Conservation (phyloP, 2,113 vertebrate species). For the Heterotis niloticus region DNA sequence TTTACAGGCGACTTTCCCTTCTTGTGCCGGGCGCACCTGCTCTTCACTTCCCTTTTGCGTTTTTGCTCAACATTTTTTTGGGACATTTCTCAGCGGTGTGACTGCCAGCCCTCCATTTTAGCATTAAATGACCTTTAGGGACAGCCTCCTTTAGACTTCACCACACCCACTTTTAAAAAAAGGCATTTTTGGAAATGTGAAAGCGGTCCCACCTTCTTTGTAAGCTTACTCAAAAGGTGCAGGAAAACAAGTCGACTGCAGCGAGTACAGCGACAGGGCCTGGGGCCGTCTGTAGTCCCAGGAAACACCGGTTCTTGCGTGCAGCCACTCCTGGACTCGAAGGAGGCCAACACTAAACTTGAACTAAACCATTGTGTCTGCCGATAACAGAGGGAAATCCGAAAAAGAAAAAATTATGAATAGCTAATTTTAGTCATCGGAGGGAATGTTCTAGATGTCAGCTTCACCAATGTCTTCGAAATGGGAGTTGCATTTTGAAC, state of each 20-base stretch:
- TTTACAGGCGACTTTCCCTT: no score
- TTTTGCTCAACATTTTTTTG: no score
- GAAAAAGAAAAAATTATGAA: slow-evolving; percentile 15
- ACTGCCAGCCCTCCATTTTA: no score
- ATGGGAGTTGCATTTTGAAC: not conserved
- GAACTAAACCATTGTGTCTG: slow-evolving; percentile 22
- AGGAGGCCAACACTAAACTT: slow-evolving; percentile 12
- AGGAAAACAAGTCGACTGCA: slow-evolving; percentile 9
- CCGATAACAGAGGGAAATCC: slow-evolving; percentile 27
- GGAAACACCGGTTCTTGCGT: not conserved
- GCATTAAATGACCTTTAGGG: no score
- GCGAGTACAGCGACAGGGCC: not conserved
- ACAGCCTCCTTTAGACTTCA: no score
- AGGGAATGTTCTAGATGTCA: slow-evolving; percentile 25
- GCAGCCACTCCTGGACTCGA: slow-evolving; percentile 7
- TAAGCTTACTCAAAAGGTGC: slow-evolving; percentile 24
- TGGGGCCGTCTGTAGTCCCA: no score
- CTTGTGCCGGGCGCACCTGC: no score
- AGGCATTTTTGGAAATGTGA: not conserved
- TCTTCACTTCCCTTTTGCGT: no score
- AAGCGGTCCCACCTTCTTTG: slow-evolving; percentile 10
- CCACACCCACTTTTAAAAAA: no score
- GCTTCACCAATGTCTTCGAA: slow-evolving; percentile 50
- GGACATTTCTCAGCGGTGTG: no score
- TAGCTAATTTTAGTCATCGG: slow-evolving; percentile 23